Conservation (phyloP, 2,797 vertebrate species). For the Characodon lateralis region DNA sequence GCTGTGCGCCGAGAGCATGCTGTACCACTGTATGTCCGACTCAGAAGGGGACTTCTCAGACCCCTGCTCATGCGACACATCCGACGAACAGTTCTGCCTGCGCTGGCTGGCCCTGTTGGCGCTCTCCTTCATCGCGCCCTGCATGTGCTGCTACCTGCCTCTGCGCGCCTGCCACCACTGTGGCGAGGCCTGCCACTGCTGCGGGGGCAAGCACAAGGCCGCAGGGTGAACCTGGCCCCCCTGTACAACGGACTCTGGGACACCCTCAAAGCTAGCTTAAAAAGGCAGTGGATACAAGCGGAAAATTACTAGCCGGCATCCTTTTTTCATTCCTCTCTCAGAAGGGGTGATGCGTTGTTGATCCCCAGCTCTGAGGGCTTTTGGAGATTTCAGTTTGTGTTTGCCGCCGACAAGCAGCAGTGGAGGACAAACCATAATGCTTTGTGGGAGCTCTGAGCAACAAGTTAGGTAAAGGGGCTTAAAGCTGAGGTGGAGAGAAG, state of each 20-base stretch:
- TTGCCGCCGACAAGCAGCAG: constrained; percentile 78
- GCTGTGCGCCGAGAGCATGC: constrained; percentile 99
- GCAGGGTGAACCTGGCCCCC: constrained; percentile 86
- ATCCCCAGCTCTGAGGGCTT: constrained; percentile 84
- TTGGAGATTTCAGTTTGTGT: constrained; percentile 84
- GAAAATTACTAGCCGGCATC: constrained; percentile 85
- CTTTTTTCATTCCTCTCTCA: constrained; percentile 85
- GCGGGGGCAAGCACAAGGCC: constrained; percentile 98
- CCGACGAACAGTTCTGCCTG: constrained; percentile 98
- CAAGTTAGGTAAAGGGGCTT: constrained; percentile 82
- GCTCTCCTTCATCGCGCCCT: constrained; percentile 95
- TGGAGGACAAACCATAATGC: constrained; percentile 75
- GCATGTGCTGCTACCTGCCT: constrained; percentile 99
- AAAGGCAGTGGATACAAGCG: constrained; percentile 77
- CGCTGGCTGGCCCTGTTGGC: constrained; percentile 97
- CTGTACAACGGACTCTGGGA: constrained; percentile 50
- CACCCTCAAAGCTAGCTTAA: constrained; percentile 76
- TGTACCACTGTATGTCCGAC: constrained; percentile 99
- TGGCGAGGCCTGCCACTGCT: constrained; percentile 96
- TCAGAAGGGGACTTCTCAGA: constrained; percentile 98
- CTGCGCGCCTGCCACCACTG: constrained; percentile 96
- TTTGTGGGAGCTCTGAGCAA: constrained; percentile 75
- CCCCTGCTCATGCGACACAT: constrained; percentile 97
- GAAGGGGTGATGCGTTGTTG: constrained; percentile 75
- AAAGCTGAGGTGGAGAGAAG: constrained; percentile 72